Percentiles rank a stretch among this genome's conserved stretches.
phyloP scores from a whole-genome alignment of 1,140 invertebrate species.

The Anastatus disparis region DNA sequence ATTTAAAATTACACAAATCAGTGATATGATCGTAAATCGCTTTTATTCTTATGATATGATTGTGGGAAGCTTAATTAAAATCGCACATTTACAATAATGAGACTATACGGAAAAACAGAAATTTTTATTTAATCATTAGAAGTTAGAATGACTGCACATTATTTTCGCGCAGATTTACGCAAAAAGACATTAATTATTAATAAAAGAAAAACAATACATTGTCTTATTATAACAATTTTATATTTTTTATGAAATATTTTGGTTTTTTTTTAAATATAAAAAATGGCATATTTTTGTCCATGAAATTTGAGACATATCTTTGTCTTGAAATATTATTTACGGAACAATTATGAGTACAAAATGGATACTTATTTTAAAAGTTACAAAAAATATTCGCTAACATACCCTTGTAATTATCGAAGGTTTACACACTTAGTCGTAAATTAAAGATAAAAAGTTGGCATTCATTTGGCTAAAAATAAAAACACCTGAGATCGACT shows the following conservation, averaged over 20 bases:
- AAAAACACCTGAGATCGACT: constrained; percentile 24
- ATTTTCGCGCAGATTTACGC: too few relatives aligned
- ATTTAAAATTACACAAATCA: background rate
- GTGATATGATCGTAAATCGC: background rate
- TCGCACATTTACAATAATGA: background rate
- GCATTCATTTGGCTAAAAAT: constrained; percentile 16
- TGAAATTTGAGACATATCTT: background rate
- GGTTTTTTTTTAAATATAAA: constrained; percentile 7
- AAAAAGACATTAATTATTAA: too few relatives aligned
- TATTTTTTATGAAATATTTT: constrained; percentile 19
- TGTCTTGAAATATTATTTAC: background rate
- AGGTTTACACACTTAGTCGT: background rate
- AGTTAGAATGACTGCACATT: background rate
- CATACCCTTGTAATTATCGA: background rate
- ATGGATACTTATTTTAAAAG: constrained; percentile 24
- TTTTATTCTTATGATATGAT: constrained; percentile 5
- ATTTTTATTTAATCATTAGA: background rate
- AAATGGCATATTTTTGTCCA: constrained; percentile 4
- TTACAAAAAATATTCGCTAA: constrained; percentile 17
- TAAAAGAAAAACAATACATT: background rate
- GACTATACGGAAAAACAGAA: background rate
- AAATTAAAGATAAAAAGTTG: background rate
- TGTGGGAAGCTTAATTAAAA: constrained; percentile 16
- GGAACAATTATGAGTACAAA: constrained; percentile 25
- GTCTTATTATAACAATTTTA: background rate